These are phyloP conservation scores for Dicaeum eximium DNA, from an alignment of 2,113 vertebrate genomes.

Conservation along the genomic window DNA sequence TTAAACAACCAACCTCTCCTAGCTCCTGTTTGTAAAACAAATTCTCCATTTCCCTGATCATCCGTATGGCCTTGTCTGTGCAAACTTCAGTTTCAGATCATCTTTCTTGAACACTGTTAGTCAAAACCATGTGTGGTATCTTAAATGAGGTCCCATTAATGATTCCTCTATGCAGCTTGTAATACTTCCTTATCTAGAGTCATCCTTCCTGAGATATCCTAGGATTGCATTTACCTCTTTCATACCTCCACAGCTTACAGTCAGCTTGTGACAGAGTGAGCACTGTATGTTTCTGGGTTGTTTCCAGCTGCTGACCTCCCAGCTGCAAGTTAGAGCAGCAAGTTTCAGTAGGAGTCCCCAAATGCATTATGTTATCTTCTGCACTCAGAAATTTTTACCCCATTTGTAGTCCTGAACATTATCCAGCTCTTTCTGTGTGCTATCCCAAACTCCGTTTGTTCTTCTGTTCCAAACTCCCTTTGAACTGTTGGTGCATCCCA, in stretches of 20 bases:
- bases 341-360: not conserved
- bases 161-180: not conserved
- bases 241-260: not conserved
- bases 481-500: not conserved
- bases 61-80: not conserved
- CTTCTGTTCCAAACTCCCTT: not conserved
- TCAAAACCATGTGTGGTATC: not conserved
- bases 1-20: not conserved
- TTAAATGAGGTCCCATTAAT: not conserved
- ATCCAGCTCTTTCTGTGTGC: not conserved
- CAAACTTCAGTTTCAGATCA: not conserved
- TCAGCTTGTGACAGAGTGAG: not conserved
- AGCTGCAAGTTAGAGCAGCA: accelerated
- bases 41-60: not conserved
- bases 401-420: not conserved
- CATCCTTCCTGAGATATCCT: not conserved
- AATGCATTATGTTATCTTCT: not conserved
- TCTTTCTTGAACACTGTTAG: not conserved
- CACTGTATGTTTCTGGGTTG: not conserved
- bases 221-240: not conserved
- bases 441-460: not conserved
- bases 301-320: not conserved
- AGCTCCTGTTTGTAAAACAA: not conserved
- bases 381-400: not conserved
- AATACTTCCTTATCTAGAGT: not conserved